Conservation (phyloP, 2,888 invertebrate species). For the Alitta virens region DNA sequence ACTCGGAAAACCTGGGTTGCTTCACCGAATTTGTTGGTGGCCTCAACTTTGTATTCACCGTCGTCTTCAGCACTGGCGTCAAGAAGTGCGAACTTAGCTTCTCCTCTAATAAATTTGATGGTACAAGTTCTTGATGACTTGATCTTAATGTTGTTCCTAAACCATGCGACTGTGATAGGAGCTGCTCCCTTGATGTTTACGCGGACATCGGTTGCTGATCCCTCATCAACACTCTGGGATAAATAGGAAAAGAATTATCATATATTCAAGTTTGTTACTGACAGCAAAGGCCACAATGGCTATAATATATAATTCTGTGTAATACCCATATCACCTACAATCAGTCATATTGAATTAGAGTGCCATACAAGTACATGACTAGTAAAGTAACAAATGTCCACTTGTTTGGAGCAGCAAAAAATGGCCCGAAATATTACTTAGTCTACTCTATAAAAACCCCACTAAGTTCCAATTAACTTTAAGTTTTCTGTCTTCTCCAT, state of each 20-base stretch:
- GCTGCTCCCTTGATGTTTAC: slow-evolving; percentile 49
- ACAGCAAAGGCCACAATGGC: no score
- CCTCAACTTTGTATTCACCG: slow-evolving; percentile 78
- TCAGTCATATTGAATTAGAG: no score
- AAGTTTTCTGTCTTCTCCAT: no score
- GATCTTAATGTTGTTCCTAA: slow-evolving; percentile 66
- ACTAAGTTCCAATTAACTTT: no score
- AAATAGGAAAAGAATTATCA: neutral
- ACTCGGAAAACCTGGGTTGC: slow-evolving; percentile 41
- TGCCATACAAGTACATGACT: no score
- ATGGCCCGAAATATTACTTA: no score
- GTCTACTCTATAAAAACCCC: no score
- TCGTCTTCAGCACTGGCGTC: slow-evolving; percentile 73
- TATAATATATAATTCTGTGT: no score
- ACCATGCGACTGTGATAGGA: slow-evolving; percentile 49
- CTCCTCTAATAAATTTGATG: slow-evolving; percentile 60
- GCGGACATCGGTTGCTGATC: slow-evolving; percentile 45
- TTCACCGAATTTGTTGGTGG: slow-evolving; percentile 47
- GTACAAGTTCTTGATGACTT: slow-evolving; percentile 75
- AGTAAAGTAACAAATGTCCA: no score
- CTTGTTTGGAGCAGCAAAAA: no score
- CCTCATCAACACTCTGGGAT: slow-evolving; percentile 42
- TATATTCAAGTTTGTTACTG: no score
- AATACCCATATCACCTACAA: no score
- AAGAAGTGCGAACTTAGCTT: slow-evolving; percentile 67